Percentiles rank a stretch among this genome's conserved stretches.
Conservation (phyloP, 2,797 vertebrate genomes). For the Pterois miles region DNA sequence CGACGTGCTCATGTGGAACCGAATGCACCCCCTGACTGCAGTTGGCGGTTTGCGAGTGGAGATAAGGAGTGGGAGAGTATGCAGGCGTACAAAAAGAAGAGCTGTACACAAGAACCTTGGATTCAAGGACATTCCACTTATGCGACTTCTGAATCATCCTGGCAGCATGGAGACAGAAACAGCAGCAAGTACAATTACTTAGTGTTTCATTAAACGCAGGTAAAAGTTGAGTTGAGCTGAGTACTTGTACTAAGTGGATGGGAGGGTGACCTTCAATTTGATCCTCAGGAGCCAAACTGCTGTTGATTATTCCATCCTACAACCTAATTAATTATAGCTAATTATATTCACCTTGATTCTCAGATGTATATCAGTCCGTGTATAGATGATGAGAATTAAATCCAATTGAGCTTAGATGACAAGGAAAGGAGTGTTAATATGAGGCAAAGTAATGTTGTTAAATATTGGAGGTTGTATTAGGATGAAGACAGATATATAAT, state of each 20-base stretch:
- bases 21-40: constrained; percentile 45
- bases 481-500: background rate
- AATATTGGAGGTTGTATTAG: background rate
- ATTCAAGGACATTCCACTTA: constrained; percentile 33
- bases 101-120: constrained; percentile 34
- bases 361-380: constrained; percentile 5
- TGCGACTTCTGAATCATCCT: background rate
- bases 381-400: constrained; percentile 10
- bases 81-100: constrained; percentile 22
- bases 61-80: constrained; percentile 53
- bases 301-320: constrained; percentile 6
- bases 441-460: background rate
- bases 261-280: constrained; percentile 30
- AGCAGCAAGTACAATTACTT: background rate
- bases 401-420: background rate
- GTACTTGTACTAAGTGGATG: background rate
- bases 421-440: background rate
- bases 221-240: background rate
- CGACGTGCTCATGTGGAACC: constrained; percentile 63
- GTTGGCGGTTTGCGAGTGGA: constrained; percentile 54
- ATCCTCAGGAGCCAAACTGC: constrained; percentile 17
- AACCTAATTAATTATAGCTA: constrained; percentile 41
- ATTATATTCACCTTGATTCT: constrained; percentile 31
- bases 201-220: background rate
- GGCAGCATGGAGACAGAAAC: background rate